Percentiles rank a stretch among this genome's conserved stretches.
Evolutionary conservation across 37 sponge, comb jelly and placozoan species (phyloP).

Genomic region (Aplysina aerophoba): DNA sequence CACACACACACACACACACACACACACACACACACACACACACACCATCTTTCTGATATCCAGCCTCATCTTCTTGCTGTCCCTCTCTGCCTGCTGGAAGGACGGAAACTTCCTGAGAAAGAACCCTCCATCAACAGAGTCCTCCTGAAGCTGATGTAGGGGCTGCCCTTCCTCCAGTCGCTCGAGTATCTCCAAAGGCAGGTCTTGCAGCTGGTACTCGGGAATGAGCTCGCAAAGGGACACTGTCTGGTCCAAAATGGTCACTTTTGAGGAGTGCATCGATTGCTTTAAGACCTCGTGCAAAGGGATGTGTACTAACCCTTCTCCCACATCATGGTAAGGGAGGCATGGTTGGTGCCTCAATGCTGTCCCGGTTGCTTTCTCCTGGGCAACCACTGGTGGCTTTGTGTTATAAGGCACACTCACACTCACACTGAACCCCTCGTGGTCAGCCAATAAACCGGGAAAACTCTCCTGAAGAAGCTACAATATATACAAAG

Average conservation of each 20-base stretch:
- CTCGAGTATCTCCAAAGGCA: not conserved
- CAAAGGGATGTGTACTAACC: not conserved
- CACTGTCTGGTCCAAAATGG: not conserved
- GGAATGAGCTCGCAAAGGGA: not conserved
- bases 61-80: not conserved
- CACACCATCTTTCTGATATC: not conserved
- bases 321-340: not conserved
- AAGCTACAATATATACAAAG: too few species aligned
- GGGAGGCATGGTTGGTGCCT: not conserved
- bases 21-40: not conserved
- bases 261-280: not conserved
- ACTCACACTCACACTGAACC: conserved; percentile 3
- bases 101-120: conserved; percentile 5
- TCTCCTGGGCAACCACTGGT: not conserved
- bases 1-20: not conserved
- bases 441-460: too few species aligned
- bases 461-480: too few species aligned
- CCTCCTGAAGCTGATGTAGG: not conserved
- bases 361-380: not conserved
- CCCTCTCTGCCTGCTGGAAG: conserved; percentile 1
- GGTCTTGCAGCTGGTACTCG: not conserved
- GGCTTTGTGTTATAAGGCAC: not conserved
- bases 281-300: conserved; percentile 8
- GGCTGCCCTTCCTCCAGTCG: not conserved
- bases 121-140: not conserved